phyloP scores from a whole-genome alignment of 2,888 invertebrate genomes.

The Crepidodera aurea region DNA sequence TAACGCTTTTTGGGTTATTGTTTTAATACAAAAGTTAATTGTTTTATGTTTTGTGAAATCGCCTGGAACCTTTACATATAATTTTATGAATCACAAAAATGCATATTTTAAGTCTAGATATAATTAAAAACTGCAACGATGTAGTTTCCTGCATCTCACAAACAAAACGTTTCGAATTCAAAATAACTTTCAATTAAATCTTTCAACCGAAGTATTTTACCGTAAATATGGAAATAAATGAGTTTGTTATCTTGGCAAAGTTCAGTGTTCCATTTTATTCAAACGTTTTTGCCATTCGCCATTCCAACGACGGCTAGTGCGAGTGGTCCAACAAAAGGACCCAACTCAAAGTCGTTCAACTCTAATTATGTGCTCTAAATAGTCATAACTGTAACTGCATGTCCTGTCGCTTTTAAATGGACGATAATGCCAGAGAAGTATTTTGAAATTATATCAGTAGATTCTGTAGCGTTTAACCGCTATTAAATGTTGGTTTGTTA shows the following conservation, averaged over 20 bases:
- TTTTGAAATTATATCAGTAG: no score
- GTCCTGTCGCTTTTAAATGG: not conserved
- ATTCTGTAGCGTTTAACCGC: no score
- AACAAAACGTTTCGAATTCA: no score
- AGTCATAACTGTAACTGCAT: not conserved
- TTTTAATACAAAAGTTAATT: no score
- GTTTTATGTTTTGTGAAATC: no score
- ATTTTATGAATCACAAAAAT: no score
- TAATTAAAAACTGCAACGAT: no score
- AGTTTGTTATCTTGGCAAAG: constrained; percentile 24
- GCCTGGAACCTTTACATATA: no score
- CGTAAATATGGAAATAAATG: constrained; percentile 23
- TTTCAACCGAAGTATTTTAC: not conserved
- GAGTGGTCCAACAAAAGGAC: not conserved
- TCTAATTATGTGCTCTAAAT: constrained; percentile 17
- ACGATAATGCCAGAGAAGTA: not conserved
- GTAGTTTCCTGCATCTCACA: no score
- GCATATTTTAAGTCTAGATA: no score
- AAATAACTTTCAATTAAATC: constrained; percentile 20
- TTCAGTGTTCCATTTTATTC: constrained; percentile 15
- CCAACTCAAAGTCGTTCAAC: constrained; percentile 23
- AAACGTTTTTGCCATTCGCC: constrained; percentile 7
- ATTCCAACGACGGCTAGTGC: not conserved
- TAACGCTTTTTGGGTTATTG: no score
- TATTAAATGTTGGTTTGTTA: no score